These are phyloP conservation scores for Ctenopoma kingsleyae DNA, from an alignment of 2,797 vertebrate genomes.

Conservation along the genomic window DNA sequence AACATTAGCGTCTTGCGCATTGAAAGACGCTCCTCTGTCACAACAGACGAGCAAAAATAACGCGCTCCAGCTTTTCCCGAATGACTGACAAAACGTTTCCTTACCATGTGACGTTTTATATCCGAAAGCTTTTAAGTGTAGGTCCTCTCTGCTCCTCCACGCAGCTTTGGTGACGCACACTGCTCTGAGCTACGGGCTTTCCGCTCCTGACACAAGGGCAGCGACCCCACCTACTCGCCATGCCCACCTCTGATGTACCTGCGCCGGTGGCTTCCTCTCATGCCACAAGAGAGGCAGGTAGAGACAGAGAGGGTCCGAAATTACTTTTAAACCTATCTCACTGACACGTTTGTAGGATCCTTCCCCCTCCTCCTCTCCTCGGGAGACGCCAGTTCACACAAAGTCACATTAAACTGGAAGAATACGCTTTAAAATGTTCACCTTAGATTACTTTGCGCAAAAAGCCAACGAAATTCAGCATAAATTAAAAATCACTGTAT, in stretches of 20 bases:
- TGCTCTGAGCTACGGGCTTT: background rate
- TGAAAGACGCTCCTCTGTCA: background rate
- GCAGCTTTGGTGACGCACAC: conserved; percentile 7
- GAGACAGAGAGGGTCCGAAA: background rate
- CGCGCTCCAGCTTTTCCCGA: background rate
- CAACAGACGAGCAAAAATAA: background rate
- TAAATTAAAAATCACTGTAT: background rate
- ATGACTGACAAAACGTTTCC: background rate
- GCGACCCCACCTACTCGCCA: conserved; percentile 60
- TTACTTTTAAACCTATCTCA: no score
- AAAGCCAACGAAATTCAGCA: background rate
- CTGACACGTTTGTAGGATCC: fast-evolving
- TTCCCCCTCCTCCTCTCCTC: background rate
- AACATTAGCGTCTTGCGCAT: no score
- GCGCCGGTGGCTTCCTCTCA: conserved; percentile 19
- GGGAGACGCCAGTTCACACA: background rate
- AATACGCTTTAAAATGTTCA: background rate
- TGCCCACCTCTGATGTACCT: conserved; percentile 54
- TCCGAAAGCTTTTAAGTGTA: background rate
- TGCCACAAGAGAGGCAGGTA: background rate
- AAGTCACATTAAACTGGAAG: no score
- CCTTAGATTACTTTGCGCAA: background rate
- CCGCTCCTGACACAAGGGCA: conserved; percentile 12
- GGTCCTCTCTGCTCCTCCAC: background rate
- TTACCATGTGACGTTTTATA: conserved; percentile 35